Evolutionary conservation across 2,113 vertebrate genomes (phyloP).

Genomic region (Acrocephalus kingi): DNA sequence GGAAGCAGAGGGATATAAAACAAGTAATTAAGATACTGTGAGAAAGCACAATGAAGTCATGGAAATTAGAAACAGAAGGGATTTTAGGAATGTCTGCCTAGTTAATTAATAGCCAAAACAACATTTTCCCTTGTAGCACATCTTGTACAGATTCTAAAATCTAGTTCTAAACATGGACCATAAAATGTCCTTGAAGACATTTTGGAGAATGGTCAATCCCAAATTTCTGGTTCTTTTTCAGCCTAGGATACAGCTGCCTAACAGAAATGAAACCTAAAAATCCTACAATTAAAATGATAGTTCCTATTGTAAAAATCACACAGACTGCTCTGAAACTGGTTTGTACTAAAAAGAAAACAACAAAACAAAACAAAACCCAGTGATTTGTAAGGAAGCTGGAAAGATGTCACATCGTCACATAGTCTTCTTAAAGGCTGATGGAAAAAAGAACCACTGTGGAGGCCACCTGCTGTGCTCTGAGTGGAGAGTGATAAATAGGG

Average conservation of each 20-base stretch:
- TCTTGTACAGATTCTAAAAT: not conserved
- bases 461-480: not conserved
- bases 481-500: not conserved
- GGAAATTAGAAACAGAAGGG: not conserved
- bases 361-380: not conserved
- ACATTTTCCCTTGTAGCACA: not conserved
- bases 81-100: not conserved
- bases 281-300: not conserved
- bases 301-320: not conserved
- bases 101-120: not conserved
- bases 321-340: not conserved
- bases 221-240: not conserved
- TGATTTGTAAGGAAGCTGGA: not conserved
- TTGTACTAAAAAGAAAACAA: not conserved
- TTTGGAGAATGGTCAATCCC: not conserved
- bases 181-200: not conserved
- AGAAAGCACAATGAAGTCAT: not conserved
- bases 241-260: not conserved
- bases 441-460: not conserved
- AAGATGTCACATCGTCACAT: not conserved
- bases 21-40: conserved; percentile 1
- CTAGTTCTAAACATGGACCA: not conserved
- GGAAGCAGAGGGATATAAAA: not conserved
- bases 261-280: not conserved
- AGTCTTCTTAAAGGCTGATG: not conserved